phyloP scores from a whole-genome alignment of 2,113 vertebrate species.

The Lampris incognitus region DNA sequence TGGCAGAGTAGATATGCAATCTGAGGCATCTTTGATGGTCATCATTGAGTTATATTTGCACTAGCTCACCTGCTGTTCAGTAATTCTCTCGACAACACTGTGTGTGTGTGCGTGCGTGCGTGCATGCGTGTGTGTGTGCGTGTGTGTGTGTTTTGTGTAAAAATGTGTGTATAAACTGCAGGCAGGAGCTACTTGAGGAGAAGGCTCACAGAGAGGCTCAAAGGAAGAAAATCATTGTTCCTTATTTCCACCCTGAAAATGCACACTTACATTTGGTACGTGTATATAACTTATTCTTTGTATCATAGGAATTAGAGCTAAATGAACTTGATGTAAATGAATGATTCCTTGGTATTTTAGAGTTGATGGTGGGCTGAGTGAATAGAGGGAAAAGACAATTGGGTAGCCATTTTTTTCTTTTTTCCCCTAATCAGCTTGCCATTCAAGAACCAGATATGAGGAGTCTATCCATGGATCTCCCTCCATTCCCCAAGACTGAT shows the following conservation, averaged over 20 bases:
- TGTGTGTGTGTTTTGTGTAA: neutral
- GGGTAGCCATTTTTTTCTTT: neutral
- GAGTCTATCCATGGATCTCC: slow-evolving; percentile 73
- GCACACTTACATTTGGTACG: slow-evolving; percentile 71
- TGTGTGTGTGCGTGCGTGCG: neutral
- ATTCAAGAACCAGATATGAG: slow-evolving; percentile 76
- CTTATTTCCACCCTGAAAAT: slow-evolving; percentile 88
- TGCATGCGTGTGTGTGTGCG: neutral
- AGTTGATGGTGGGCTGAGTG: neutral
- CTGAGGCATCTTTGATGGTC: neutral
- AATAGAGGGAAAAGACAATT: neutral
- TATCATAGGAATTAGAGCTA: too few species aligned
- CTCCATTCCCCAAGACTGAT: slow-evolving; percentile 66
- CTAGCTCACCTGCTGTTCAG: neutral
- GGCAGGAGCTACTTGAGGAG: slow-evolving; percentile 81
- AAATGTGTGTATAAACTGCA: slow-evolving; percentile 55
- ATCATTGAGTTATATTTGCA: neutral
- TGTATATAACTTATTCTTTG: neutral
- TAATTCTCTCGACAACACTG: neutral
- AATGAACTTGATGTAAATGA: too few species aligned
- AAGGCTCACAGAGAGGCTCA: slow-evolving; percentile 73
- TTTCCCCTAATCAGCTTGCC: slow-evolving; percentile 56
- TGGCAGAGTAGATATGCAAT: too few species aligned
- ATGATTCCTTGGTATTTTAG: too few species aligned
- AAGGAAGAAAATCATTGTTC: slow-evolving; percentile 76